phyloP scores from a whole-genome alignment of 2,797 vertebrate species.

The Rhinichthys osculus region DNA sequence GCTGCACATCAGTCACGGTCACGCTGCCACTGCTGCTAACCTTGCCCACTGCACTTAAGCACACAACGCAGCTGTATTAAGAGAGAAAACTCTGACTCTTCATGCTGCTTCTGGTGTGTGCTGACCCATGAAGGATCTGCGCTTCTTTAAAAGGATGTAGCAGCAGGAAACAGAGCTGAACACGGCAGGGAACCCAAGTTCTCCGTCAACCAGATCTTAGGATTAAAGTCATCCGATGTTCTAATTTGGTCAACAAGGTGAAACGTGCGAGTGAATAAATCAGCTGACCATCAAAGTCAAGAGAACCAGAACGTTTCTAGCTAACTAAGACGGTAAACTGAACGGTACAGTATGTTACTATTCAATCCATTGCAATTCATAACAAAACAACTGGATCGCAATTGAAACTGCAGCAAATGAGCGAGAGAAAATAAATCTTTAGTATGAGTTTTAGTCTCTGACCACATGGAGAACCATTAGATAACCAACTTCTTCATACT shows the following conservation, averaged over 20 bases:
- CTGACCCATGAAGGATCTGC: conserved; percentile 44
- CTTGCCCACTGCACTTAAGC: conserved; percentile 50
- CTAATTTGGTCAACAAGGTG: conserved; percentile 27
- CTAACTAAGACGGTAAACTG: neutral
- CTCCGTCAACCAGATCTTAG: conserved; percentile 35
- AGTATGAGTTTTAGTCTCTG: neutral
- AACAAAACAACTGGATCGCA: neutral
- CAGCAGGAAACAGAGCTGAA: conserved; percentile 43
- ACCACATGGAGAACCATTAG: neutral
- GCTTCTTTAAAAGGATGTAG: conserved; percentile 32
- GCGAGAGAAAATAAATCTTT: neutral
- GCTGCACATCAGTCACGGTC: neutral
- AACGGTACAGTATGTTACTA: neutral
- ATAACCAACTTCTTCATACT: neutral
- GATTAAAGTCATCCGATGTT: conserved; percentile 20
- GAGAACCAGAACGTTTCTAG: neutral
- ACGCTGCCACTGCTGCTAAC: conserved; percentile 32
- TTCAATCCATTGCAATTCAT: neutral
- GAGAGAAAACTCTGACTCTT: conserved; percentile 27
- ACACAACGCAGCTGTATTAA: conserved; percentile 35
- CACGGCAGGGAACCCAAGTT: conserved; percentile 32
- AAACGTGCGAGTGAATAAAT: conserved; percentile 19
- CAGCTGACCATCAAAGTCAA: conserved; percentile 17
- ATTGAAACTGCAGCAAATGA: neutral
- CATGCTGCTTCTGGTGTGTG: neutral